Conservation (phyloP, 2,113 vertebrate species). For the Trogon melanurus region DNA sequence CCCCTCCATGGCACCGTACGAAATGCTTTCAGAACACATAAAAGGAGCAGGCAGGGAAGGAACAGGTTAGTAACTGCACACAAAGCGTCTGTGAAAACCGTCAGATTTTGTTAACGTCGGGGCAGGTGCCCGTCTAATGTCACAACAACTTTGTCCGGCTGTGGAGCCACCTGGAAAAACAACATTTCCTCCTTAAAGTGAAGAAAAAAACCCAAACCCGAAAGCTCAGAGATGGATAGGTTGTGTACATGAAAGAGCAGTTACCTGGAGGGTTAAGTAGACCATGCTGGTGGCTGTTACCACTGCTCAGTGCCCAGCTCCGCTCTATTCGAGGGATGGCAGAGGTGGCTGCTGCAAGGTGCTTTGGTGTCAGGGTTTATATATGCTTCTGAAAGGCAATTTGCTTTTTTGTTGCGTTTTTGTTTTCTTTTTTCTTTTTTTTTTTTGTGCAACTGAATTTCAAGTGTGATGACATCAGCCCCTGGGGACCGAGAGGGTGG, state of each 20-base stretch:
- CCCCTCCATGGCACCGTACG: rapidly evolving
- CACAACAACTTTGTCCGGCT: neutral
- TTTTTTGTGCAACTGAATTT: slow-evolving; percentile 29
- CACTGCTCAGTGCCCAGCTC: neutral
- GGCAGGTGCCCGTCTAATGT: neutral
- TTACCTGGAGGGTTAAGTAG: slow-evolving; percentile 65
- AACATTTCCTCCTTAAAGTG: neutral
- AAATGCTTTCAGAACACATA: rapidly evolving
- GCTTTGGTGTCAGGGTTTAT: slow-evolving; percentile 53
- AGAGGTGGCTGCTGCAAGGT: slow-evolving; percentile 48
- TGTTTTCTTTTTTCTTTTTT: neutral
- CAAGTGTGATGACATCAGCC: slow-evolving; percentile 67
- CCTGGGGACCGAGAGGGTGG: slow-evolving; percentile 37
- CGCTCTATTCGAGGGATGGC: neutral
- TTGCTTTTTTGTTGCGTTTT: neutral
- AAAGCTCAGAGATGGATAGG: neutral
- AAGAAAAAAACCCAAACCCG: neutral
- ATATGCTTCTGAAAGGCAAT: slow-evolving; percentile 58
- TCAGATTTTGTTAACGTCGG: neutral
- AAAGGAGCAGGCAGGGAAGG: neutral
- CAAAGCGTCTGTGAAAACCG: neutral
- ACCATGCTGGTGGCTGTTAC: slow-evolving; percentile 50
- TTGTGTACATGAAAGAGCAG: neutral
- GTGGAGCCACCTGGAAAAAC: rapidly evolving
- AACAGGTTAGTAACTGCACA: neutral